Conservation (phyloP, 2,113 vertebrate species). For the Neotoma lepida region DNA sequence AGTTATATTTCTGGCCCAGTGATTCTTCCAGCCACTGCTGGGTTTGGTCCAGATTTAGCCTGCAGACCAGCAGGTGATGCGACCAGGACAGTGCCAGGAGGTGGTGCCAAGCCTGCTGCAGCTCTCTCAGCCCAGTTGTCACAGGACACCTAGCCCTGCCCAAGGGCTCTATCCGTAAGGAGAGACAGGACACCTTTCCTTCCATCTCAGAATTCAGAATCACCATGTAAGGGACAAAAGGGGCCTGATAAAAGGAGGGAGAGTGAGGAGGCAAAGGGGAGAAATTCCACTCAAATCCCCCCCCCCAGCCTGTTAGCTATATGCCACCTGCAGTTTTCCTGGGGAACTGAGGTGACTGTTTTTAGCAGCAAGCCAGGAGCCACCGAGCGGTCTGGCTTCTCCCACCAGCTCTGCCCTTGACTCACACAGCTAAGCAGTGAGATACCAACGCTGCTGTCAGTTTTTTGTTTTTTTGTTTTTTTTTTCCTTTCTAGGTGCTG, state of each 20-base stretch:
- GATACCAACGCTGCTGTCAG: background rate
- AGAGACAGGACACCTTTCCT: background rate
- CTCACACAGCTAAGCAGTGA: background rate
- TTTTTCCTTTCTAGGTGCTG: background rate
- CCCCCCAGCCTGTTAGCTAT: background rate
- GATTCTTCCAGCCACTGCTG: constrained; percentile 47
- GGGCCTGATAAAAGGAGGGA: background rate
- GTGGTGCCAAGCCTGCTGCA: background rate
- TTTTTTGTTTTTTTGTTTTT: rapidly evolving
- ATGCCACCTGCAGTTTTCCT: background rate
- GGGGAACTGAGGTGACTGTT: background rate
- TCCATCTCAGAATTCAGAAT: background rate
- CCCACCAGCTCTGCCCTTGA: background rate
- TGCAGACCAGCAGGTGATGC: background rate
- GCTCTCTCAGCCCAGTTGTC: background rate
- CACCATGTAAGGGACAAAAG: background rate
- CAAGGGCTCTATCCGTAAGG: background rate
- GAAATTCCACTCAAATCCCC: background rate
- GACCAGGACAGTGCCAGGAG: background rate
- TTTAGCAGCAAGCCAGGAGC: background rate
- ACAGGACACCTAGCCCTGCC: background rate
- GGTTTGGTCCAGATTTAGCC: constrained; percentile 53
- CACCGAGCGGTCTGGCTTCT: background rate
- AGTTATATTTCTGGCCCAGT: constrained; percentile 66
- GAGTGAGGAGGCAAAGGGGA: background rate